Percentiles rank a stretch among this genome's conserved stretches.
Conservation (phyloP, 2,113 vertebrate genomes). For the Paradoxurus hermaphroditus region DNA sequence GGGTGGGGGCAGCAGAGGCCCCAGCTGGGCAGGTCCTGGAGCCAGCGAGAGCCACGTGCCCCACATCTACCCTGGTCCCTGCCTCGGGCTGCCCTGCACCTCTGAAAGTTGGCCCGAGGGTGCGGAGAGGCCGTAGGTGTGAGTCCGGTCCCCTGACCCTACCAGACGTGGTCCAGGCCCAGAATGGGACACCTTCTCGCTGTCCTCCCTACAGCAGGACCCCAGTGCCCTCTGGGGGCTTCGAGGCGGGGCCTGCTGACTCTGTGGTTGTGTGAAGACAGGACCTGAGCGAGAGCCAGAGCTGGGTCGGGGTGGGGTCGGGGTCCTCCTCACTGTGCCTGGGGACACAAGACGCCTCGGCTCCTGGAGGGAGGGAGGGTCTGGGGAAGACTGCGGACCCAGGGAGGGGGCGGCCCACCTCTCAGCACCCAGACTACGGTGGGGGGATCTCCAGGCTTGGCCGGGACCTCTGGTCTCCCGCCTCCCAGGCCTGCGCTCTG, state of each 20-base stretch:
- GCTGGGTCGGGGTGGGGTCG: neutral
- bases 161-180: neutral
- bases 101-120: neutral
- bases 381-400: neutral
- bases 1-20: neutral
- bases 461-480: neutral
- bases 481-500: neutral
- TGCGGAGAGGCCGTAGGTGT: too few relatives aligned
- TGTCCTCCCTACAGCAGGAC: neutral
- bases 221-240: neutral
- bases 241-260: neutral
- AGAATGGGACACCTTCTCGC: fast-evolving
- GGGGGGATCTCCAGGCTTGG: neutral
- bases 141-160: neutral
- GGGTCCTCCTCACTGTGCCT: too few relatives aligned
- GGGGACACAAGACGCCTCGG: neutral
- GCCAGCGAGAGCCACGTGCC: fast-evolving
- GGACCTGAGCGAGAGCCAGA: too few relatives aligned
- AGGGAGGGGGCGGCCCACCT: neutral
- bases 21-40: neutral
- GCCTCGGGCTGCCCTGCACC: neutral
- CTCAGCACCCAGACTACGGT: fast-evolving
- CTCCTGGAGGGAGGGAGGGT: neutral
- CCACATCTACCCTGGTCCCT: neutral
- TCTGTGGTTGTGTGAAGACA: neutral